These are phyloP conservation scores for Rostratula benghalensis DNA, from an alignment of 2,113 vertebrate species.

Conservation along the genomic window DNA sequence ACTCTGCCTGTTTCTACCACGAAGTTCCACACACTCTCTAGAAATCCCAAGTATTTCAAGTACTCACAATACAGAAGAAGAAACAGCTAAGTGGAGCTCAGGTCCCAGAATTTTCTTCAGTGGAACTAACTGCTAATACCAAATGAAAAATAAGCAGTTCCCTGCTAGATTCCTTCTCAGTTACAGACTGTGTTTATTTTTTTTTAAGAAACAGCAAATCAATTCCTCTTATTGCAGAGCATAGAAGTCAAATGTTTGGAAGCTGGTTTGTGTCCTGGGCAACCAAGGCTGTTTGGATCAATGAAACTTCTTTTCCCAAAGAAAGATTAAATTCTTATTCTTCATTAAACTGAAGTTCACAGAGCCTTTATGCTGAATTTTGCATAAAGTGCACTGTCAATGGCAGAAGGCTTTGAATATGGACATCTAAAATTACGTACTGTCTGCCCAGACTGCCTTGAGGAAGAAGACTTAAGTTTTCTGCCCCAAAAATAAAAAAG, in stretches of 20 bases:
- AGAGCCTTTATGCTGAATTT: neutral
- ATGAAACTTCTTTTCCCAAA: neutral
- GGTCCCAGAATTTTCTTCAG: neutral
- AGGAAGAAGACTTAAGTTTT: neutral
- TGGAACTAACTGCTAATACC: neutral
- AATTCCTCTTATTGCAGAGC: neutral
- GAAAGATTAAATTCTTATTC: neutral
- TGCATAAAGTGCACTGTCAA: neutral
- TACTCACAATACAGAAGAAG: neutral
- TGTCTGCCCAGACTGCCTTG: neutral
- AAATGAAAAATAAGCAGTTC: neutral
- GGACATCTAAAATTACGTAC: constrained; percentile 1
- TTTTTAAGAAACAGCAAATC: neutral
- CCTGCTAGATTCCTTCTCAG: neutral
- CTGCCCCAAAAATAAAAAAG: neutral
- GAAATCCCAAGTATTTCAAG: neutral
- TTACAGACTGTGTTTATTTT: neutral
- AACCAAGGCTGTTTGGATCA: neutral
- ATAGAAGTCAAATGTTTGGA: neutral
- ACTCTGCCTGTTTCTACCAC: neutral
- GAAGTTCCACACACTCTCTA: fast-evolving
- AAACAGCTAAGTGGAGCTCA: neutral
- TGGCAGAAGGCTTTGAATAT: neutral
- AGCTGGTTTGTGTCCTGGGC: neutral
- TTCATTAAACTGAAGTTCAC: neutral